Evolutionary conservation across 2,113 vertebrate species (phyloP).

Genomic region (Trogon melanurus): DNA sequence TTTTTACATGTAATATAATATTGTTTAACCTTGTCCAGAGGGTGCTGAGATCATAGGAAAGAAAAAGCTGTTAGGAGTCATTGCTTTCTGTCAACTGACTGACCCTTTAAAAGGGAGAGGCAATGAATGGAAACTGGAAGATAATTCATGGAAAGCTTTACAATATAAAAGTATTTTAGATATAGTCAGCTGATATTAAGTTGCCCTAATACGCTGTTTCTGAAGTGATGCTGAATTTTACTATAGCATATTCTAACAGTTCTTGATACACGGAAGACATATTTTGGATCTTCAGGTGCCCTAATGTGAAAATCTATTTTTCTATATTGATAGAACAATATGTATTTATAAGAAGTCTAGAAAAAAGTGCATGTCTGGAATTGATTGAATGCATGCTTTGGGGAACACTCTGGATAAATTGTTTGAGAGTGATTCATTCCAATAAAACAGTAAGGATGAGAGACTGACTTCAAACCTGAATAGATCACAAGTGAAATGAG

Average conservation of each 20-base stretch:
- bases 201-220: background rate
- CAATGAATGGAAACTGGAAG: background rate
- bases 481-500: conserved; percentile 70
- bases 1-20: background rate
- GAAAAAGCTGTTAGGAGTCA: background rate
- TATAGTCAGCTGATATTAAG: background rate
- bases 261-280: background rate
- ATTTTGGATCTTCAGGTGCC: background rate
- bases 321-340: background rate
- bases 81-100: background rate
- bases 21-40: background rate
- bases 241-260: background rate
- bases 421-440: conserved; percentile 71
- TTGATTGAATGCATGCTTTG: conserved; percentile 56
- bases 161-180: background rate
- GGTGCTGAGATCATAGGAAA: background rate
- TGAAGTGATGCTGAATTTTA: background rate
- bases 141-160: background rate
- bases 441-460: conserved; percentile 73
- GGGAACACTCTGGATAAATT: conserved; percentile 59
- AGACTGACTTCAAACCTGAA: conserved; percentile 65
- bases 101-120: background rate
- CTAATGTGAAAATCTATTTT: conserved; percentile 15
- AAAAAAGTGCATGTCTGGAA: conserved; percentile 30
- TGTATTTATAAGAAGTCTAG: background rate